A percentile compares a stretch with the other conserved stretches of the same genome.
These are phyloP conservation scores for Diarsia rubi DNA, from an alignment of 2,888 invertebrate species.

Conservation along the genomic window DNA sequence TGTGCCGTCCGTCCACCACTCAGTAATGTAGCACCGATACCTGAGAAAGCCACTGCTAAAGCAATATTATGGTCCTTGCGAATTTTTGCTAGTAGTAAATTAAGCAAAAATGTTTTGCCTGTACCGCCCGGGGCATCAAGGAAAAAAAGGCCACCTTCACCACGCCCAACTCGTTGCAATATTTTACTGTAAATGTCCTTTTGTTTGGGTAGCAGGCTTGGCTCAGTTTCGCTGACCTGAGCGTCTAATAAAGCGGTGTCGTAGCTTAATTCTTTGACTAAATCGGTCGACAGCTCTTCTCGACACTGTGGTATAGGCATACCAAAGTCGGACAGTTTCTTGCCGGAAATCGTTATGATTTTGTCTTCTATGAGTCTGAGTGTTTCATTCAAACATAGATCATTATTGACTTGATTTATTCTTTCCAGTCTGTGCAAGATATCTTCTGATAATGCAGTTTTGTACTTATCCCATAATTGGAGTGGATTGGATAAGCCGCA, in stretches of 20 bases:
- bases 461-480: not conserved
- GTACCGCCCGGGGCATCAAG: not conserved
- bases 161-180: not conserved
- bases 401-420: not conserved
- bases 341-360: not conserved
- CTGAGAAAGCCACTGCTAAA: not conserved
- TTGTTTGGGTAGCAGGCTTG: not conserved
- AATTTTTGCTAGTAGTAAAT: conserved; percentile 1
- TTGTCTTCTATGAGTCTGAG: not conserved
- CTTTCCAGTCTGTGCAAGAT: conserved; percentile 36
- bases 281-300: not conserved
- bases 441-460: conserved; percentile 46
- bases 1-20: not conserved
- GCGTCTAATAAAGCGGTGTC: not conserved
- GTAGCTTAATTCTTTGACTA: not conserved
- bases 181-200: not conserved
- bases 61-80: not conserved
- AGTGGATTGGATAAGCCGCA: not conserved
- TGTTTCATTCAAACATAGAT: not conserved
- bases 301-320: not conserved
- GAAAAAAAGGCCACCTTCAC: not conserved
- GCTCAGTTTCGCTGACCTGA: not conserved
- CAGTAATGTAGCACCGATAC: not conserved
- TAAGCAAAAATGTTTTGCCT: not conserved
- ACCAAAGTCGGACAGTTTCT: not conserved